Evolutionary conservation across 2,888 invertebrate species (phyloP), one percentile per base, ranked within the genome.

Genomic region (Oxycera nigricornis): DNA sequence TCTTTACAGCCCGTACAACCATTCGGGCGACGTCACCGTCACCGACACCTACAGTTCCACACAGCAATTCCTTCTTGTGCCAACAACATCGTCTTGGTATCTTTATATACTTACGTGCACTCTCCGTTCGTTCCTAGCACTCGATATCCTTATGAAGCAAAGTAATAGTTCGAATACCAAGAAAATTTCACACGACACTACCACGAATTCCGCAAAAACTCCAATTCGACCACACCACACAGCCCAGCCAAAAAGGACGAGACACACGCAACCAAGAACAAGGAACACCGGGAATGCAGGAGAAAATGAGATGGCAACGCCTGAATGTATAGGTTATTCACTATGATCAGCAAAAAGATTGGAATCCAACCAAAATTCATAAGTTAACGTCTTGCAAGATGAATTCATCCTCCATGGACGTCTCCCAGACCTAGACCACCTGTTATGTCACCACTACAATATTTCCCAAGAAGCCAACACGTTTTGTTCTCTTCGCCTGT

Each of bases 131-230:
- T 50, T 61, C 68, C 59, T 72, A 50, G 61, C 59, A 14, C 72
- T 35, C 50, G 59, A 76, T 68, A 72, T 76, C 74, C 76, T 76
- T 73, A 72, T 67, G 59, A 46, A 57, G 30, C 20, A 57, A 28
- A 70, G 70, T 52, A 41, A 50, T 26, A 26, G 59, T 70, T 73
- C 74, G 62, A 67, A 74, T 76, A 76, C 74, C 74, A 74, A 73
- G 73, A 76, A 74, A 74, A 76, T 74, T 74, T 67, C 74, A 76
- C 73, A 76, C 73, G 72, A 76, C 76, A 76, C 74, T 73, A 74
- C 76, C 76, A 76, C 74, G 74, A 62, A 73, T 76, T 68, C 76
- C 76, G 65, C 76, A 76, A 76, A 76, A 76, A 76, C 76, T 76
- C 76, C 62, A 74, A 74, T 74, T 73, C 68, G 73, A 76, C 67